Evolutionary conservation across 2,113 vertebrate species (phyloP), one percentile per base, ranked within the genome.

Genomic region (Xenopus laevis): DNA sequence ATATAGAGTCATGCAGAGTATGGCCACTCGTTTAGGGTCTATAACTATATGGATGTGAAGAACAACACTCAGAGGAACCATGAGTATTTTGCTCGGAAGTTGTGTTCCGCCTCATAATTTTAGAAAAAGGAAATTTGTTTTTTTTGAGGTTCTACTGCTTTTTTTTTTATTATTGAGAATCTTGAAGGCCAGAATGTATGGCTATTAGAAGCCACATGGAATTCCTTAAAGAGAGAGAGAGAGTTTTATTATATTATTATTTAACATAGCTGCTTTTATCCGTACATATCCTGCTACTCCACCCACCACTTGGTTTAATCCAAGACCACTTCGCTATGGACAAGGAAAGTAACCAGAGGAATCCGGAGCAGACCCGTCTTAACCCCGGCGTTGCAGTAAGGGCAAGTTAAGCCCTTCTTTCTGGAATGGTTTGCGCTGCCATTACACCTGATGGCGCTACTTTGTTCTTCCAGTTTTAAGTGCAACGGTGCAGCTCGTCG

Each of bases 221-320:
- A 8, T n/a, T n/a, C 53, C 53, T n/a, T 16, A 55, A n/a, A 55
- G 1, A 53, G 13, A 47, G 46, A 50, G 53, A 55, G 53, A 55
- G 53, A 55, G 16, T 55, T 55, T 55, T 55, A 55, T 55, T 50
- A 50, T 50, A 50, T 50, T 50, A 50, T 55, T 55, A 55, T 55
- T 55, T 55, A 55, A 55, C 53, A 55, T 55, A 18, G 53, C 16
- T 55, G 7, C 4, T 16, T 55, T 55, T 55, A 55, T 55, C 9
- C 13, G 0, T 16, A 4, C 17, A 8, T 55, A n/a, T 55, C 17
- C 53, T 55, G 47, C 47, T 50, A 13, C 11, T 16, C 12, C 15
- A 16, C 47, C 33, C 33, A 4, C 12, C 47, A 50, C 15, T 13
- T n/a, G n/a, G n/a, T n/a, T 50, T 47, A 47, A 13, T 10, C 47